Evolutionary conservation across 2,113 vertebrate genomes (phyloP), one percentile per base, ranked within the genome.

Genomic region (Ammodramus savannarum): DNA sequence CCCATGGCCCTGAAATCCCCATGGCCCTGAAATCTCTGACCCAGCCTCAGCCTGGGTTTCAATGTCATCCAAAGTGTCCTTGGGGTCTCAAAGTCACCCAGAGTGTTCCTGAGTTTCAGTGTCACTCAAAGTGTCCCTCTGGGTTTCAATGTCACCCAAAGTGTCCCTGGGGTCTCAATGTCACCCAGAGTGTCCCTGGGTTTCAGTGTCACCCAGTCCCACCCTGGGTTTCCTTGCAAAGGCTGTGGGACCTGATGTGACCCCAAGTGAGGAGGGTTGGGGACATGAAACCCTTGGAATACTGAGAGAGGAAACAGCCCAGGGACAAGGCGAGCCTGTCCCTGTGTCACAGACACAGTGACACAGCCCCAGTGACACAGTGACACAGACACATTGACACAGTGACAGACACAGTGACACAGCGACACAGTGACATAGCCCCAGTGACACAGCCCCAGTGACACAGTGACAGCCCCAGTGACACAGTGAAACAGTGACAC

Each of bases 211-310:
- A 39, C 26, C 36, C 26, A 39, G 9, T 3, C 3, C 32, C 29
- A 20, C 2, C 14, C 9, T 2, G 16, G 32, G 17, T 19, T 58
- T 49, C 21, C 25, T 10, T 20, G 55, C 32, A 29, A 29, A 73
- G 34, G 20, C 9, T 0, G 0, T 15, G 8, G 57, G 43, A 26
- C 27, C 16, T 1, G 2, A 1, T 12, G 44, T 23, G 39, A 61
- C 10, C 20, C 32, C 36, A 19, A 11, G 54, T 46, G 88, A 49
- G 66, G 25, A 52, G 43, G 23, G 21, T 0, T 23, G 22, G 51
- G 38, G 31, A 43, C 44, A 36, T 27, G 3, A 23, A 39, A 15
- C 8, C 3, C 25, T 54, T 65, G 39, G 43, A 11, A 82, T 43
- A 58, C 38, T 3, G 13, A 36, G 11, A 44, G 11, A 49, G 41